Evolutionary conservation across 2,113 vertebrate species (phyloP), one percentile per base, ranked within the genome.

Genomic region (Lonchura striata): DNA sequence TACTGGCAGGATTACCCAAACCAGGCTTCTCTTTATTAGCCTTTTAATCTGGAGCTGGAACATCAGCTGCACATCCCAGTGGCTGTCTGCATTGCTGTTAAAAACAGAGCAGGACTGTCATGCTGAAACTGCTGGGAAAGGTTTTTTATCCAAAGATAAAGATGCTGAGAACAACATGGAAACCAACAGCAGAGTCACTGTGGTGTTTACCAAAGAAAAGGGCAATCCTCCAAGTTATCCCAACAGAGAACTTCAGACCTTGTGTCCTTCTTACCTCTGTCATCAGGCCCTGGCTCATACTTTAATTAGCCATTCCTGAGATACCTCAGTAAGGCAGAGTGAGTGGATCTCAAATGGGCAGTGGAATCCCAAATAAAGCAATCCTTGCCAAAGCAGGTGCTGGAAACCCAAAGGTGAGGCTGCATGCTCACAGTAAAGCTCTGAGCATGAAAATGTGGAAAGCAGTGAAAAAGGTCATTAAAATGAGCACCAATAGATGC

Each of bases 371-470:
- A 0, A 52, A 30, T 19, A 85, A 85, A 88, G 61, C 33, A 33
- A 1, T 37, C 1, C 10, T 46, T 71, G 41, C 56, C 65, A 54
- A n/a, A 61, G 75, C 19, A 75, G 46, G n/a, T 75, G 82, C 75
- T 86, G 76, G 65, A 56, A 92, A 25, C 39, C 23, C 7, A 0
- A 49, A 60, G 44, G 28, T 85, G 75, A 78, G 65, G 28, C 5
- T 86, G 39, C 1, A 5, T 18, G 2, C 3, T 24, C 35, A 2
- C 1, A 1, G 21, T 28, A 30, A 64, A 60, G 21, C 41, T 44
- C 30, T 33, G 42, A 77, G 71, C 66, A 20, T 35, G 27, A 41
- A 41, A 37, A 44, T 3, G 12, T 41, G 57, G 50, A 42, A 65
- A 90, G 42, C 37, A 19, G 37, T 24, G 68, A 39, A 28, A 30